These are phyloP conservation scores for Rattus rattus DNA, from an alignment of 2,113 vertebrate species.

Conservation along the genomic window DNA sequence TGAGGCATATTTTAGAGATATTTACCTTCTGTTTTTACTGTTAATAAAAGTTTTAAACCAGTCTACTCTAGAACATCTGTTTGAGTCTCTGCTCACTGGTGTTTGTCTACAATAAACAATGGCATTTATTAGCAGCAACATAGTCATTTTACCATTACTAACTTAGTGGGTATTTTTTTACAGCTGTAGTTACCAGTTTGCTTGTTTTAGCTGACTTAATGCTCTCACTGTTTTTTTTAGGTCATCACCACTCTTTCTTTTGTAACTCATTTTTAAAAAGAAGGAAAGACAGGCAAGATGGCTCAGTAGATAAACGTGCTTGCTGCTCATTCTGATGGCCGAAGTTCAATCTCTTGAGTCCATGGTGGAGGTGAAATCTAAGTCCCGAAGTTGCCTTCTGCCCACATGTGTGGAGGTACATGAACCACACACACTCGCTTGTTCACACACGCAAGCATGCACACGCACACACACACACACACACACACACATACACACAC, in stretches of 20 bases:
- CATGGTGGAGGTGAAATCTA: neutral
- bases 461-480: neutral
- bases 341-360: neutral
- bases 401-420: neutral
- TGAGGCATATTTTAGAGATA: slow-evolving; percentile 6
- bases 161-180: slow-evolving; percentile 25
- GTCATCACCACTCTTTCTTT: slow-evolving; percentile 45
- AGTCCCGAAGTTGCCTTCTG: neutral
- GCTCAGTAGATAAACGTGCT: neutral
- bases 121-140: slow-evolving; percentile 16
- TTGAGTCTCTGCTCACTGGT: slow-evolving; percentile 33
- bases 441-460: neutral
- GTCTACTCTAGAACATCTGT: neutral
- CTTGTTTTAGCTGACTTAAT: slow-evolving; percentile 53
- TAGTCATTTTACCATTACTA: slow-evolving; percentile 21
- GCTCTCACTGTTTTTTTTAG: slow-evolving; percentile 52
- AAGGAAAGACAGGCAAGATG: no score
- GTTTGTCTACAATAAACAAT: slow-evolving; percentile 38
- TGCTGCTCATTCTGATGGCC: neutral
- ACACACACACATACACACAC: neutral
- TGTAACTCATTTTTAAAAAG: slow-evolving; percentile 58
- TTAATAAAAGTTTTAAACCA: slow-evolving; percentile 39
- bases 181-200: slow-evolving; percentile 38
- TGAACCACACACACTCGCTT: neutral
- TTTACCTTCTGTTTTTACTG: neutral